These are phyloP conservation scores for Pocillopora damicornis DNA, from an alignment of 64 coral and sea anemone genomes.

Conservation along the genomic window DNA sequence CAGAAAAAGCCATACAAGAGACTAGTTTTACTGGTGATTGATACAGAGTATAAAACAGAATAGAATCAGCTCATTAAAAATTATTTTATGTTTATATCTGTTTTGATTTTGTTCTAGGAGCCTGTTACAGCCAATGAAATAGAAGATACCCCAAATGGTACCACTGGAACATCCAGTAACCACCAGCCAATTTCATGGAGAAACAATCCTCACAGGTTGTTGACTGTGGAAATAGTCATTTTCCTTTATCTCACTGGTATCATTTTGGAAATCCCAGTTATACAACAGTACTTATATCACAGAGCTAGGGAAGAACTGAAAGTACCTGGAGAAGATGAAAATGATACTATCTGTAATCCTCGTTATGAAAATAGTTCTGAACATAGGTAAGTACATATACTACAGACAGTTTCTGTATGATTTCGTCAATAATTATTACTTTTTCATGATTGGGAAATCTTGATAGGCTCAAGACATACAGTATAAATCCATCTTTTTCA, in stretches of 20 bases:
- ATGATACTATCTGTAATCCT: constrained; percentile 56
- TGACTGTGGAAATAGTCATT: constrained; percentile 84
- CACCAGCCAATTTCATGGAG: constrained; percentile 35
- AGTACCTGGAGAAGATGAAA: constrained; percentile 24
- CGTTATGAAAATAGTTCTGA: constrained; percentile 39
- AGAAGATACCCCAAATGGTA: neutral
- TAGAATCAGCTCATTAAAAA: no score
- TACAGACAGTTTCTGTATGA: no score
- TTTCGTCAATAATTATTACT: no score
- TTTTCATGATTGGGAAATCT: no score
- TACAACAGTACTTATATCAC: constrained; percentile 87
- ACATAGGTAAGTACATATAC: neutral
- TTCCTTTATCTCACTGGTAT: constrained; percentile 74
- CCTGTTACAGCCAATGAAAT: neutral
- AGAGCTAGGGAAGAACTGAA: constrained; percentile 53
- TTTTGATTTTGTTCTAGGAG: no score
- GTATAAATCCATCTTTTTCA: no score
- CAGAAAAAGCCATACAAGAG: no score
- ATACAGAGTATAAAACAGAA: no score
- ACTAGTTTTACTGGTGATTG: no score
- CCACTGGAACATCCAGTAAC: neutral
- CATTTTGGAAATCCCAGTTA: constrained; percentile 73
- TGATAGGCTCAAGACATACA: no score
- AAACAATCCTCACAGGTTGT: constrained; percentile 60
- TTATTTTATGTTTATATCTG: no score